Base-by-base conservation (phyloP, 2,888 invertebrate genomes). In the Platycheirus albimanus region DNA sequence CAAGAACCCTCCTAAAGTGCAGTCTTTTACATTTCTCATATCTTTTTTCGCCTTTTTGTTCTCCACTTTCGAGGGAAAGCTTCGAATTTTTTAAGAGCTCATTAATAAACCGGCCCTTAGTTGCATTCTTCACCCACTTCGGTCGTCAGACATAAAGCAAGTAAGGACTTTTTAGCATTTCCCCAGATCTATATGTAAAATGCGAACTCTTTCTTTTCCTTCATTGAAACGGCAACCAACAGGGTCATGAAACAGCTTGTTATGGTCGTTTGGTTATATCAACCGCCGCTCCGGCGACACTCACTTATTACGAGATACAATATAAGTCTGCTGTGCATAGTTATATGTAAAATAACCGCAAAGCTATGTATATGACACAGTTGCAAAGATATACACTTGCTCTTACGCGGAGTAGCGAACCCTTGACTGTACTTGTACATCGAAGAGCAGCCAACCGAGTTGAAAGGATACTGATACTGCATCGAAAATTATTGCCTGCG, bases 51-150 rank as follows among this genome's bases (percentile, higher is more conserved):
- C 11, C n/a, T 41, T 10, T 1, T 20, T 64, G 28, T 19, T 19
- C 36, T 5, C 24, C 24, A 4, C 24, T 4, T 4, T 24, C 24
- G 5, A 38, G 20, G 41, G 17, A 13, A 15, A 11, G 24, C 67
- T 67, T 63, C n/a, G n/a, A n/a, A n/a, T n/a, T n/a, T 66, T 66
- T 64, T 66, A 24, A 71, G 71, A 71, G 75, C 66, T 81, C 66
- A 76, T 81, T 81, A 81, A 71, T 76, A n/a, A 11, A 10, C 7
- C 51, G 13, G 56, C 56, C 24, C 11, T 58, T 5, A 36, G 33
- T 10, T 20, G 13, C 28, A 38, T 15, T 58, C 7, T 38, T 41
- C 24, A 6, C 15, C 38, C 36, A n/a, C n/a, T n/a, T n/a, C n/a
- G n/a, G n/a, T n/a, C n/a, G n/a, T n/a, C n/a, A n/a, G n/a, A 6